Evolutionary conservation across 1,140 invertebrate genomes (phyloP), one percentile per base, ranked within the genome.

Genomic region (Diuraphis noxia): DNA sequence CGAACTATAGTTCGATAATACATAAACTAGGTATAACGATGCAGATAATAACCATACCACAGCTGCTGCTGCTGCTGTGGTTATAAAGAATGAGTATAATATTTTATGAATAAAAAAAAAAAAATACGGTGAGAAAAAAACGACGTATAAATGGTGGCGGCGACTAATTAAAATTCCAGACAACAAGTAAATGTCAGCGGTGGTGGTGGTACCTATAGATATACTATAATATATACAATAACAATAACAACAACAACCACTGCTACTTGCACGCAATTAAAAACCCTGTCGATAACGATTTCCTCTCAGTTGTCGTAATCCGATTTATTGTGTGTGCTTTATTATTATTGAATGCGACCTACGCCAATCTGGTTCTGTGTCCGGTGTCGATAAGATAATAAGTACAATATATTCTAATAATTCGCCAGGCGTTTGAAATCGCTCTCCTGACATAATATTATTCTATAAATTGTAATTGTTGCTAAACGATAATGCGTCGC

Each of bases 111-210:
- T 72, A 72, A 72, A 72, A 63, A 46, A 13, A 46, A 85, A 85
- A 46, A 38, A 36, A 25, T 25, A 86, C 23, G 43, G 43, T 86
- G 85, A 86, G 49, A 88, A 56, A 88, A 56, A 38, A n/a, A n/a
- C n/a, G n/a, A 36, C 38, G 46, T 52, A 23, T n/a, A 21, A 84
- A 72, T 63, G 25, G 40, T 36, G 52, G 13, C 10, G 52, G 30
- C 63, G 84, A 87, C 52, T 63, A 81, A 91, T 91, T 91, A 91
- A 91, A 91, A 91, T 91, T 49, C 89, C 89, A 91, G 89, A 91
- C 89, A 81, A 91, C 89, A 52, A 81, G 36, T 81, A 49, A 91
- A 91, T 82, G 89, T 81, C 77, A 81, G 63, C 52, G 2, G 89
- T 82, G 89, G 52, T 46, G 52, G 63, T 81, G 2, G 89, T 38